Evolutionary conservation across 2,113 vertebrate species (phyloP).

Genomic region (Chelonoidis abingdonii): DNA sequence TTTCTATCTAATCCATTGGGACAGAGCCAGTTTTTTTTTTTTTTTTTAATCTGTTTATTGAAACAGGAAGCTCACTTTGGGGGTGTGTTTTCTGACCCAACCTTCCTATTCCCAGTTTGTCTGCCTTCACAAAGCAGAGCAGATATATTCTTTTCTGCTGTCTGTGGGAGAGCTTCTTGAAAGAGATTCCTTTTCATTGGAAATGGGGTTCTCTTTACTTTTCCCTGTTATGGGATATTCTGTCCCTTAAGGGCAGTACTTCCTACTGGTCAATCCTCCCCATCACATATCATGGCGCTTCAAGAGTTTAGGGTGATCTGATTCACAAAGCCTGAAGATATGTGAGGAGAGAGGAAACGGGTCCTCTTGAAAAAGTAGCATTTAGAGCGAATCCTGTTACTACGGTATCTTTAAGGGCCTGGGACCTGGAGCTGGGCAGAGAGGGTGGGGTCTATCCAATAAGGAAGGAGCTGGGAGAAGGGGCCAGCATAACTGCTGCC

Average conservation of each 20-base stretch:
- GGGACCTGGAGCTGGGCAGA: not conserved
- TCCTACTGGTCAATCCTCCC: not conserved
- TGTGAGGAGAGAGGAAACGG: not conserved
- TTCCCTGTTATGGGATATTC: not conserved
- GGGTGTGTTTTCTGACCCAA: not conserved
- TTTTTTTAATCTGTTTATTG: not conserved
- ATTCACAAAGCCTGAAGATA: not conserved
- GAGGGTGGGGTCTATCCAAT: not conserved
- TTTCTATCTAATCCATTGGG: not conserved
- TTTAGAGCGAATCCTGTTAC: not conserved
- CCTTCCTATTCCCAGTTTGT: fast-evolving
- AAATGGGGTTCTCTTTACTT: not conserved
- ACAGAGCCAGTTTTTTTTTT: not conserved
- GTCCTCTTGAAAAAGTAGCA: not conserved
- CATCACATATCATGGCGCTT: not conserved
- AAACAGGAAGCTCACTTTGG: not conserved
- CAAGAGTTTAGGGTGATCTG: not conserved
- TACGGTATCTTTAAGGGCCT: not conserved
- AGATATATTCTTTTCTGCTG: not conserved
- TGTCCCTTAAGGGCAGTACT: not conserved
- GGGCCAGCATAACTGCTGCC: not conserved
- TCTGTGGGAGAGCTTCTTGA: not conserved
- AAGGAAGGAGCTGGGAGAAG: not conserved
- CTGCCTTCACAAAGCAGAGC: fast-evolving
- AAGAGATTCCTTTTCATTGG: not conserved